Evolutionary conservation across 1,140 invertebrate genomes (phyloP).

Genomic region (Pteromalus puparum): DNA sequence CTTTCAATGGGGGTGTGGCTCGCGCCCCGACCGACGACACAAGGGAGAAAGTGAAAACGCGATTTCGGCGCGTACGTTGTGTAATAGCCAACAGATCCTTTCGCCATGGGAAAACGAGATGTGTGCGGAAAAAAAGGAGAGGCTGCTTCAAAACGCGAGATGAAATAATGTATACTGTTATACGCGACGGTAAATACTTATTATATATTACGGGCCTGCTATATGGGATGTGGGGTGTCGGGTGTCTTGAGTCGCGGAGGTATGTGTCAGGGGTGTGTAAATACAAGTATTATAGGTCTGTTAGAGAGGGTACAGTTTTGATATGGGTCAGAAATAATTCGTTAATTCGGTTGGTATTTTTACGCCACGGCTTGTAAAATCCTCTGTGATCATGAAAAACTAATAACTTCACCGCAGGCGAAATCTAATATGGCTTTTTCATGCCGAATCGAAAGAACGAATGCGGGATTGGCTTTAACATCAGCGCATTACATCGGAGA

Average conservation of each 20-base stretch:
- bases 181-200: conserved; percentile 43
- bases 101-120: conserved; percentile 68
- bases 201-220: conserved; percentile 13
- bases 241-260: neutral
- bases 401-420: no score
- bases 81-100: conserved; percentile 52
- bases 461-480: neutral
- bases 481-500: neutral
- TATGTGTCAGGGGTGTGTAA: no score
- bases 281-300: no score
- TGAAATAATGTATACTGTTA: conserved; percentile 50
- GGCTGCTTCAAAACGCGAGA: conserved; percentile 61
- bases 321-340: no score
- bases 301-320: no score
- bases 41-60: conserved; percentile 12
- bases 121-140: conserved; percentile 50
- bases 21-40: conserved; percentile 36
- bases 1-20: conserved; percentile 71
- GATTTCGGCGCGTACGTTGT: conserved; percentile 9
- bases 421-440: no score
- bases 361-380: no score
- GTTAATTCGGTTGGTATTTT: no score
- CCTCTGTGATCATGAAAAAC: no score
- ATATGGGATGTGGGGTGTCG: neutral
- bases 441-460: neutral